Evolutionary conservation across 2,797 vertebrate species (phyloP), one percentile per base, ranked within the genome.

Genomic region (Melanotaenia nigrans): DNA sequence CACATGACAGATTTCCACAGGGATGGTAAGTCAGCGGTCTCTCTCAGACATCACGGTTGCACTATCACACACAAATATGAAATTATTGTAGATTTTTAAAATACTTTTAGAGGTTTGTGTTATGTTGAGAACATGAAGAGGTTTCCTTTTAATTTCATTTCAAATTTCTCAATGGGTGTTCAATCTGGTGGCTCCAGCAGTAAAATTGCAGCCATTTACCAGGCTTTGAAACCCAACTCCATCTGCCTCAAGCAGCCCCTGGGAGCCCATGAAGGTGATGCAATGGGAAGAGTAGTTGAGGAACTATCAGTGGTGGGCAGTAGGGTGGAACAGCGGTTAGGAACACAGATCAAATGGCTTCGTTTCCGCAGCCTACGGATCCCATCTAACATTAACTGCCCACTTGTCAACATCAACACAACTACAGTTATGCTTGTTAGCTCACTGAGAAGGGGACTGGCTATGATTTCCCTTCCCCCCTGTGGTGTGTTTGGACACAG

Each of bases 211-310:
- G 56, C 60, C 30, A 16, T 65, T 60, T 57, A 35, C 60, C 16
- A 53, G 66, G 77, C 85, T 90, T 85, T 92, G 92, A 91, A 91
- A 93, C 73, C 78, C 36, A 75, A 91, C 75, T 71, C 91, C 38
- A 65, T 57, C 71, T 67, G 75, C 83, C 78, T 80, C 57, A 77
- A 77, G 80, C 60, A 42, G 66, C 78, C 78, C 76, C 33, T 0
- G 85, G 78, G 84, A 86, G 75, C 75, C 74, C 64, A 54, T 82
- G 78, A 81, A 90, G 81, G 79, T 90, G 87, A 92, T 84, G 90
- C 90, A 85, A 92, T 87, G 81, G 83, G 79, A 84, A 84, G 81
- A 86, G 63, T 55, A 78, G 82, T 84, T 87, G 45, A 65, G 73
- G 77, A 79, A 73, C 79, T 74, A 69, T 69, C 28, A 38, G 73